Base-by-base conservation (phyloP, 2,888 invertebrate species). In the Megalurothrips usitatus region DNA sequence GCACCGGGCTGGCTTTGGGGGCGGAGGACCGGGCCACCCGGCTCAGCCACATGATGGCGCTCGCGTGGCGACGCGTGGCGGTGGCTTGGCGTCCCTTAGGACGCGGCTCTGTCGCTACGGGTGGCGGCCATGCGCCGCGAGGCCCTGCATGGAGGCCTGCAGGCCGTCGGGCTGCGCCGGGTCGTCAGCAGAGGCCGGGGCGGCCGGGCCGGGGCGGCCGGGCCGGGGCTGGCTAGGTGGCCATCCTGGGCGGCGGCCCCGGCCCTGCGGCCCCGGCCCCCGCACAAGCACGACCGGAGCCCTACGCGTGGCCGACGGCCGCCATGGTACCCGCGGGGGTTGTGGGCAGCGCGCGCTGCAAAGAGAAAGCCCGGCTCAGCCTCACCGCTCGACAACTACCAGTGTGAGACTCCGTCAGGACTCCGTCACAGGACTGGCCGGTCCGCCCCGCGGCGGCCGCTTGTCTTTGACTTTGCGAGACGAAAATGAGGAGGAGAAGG, bases 1-100 rank as follows among this genome's bases (percentile, higher is more conserved):
- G 68, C 68, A 75, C 68, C 26, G 68, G 68, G 68, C 68, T 75
- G 68, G 68, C 68, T 26, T 75, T 75, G 68, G 68, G 68, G 23
- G 68, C 26, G 11, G 68, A n/a, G 6, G 68, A 75, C 26, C 68
- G 68, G 26, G 68, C 68, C 68, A 75, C 68, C 26, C 68, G n/a
- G 68, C 68, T 75, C 23, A 75, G 68, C 68, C 68, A 75, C 68
- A 75, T 75, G 68, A 26, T 26, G 68, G 68, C 9, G 26, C 23
- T n/a, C 58, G 34, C 34, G 34, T 43, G 34, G 34, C 34, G 34
- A 43, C 34, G 34, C 34, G 58, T 11, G 68, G 68, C 23, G 11
- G 68, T 8, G 68, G 68, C 68, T 52, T n/a, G 58, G 58, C 58
- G 58, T n/a, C 14, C 52, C 52, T n/a, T 52, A 52, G 14, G 17